These are phyloP conservation scores for Epinephelus malabaricus DNA, from an alignment of 2,797 vertebrate genomes.

Conservation along the genomic window DNA sequence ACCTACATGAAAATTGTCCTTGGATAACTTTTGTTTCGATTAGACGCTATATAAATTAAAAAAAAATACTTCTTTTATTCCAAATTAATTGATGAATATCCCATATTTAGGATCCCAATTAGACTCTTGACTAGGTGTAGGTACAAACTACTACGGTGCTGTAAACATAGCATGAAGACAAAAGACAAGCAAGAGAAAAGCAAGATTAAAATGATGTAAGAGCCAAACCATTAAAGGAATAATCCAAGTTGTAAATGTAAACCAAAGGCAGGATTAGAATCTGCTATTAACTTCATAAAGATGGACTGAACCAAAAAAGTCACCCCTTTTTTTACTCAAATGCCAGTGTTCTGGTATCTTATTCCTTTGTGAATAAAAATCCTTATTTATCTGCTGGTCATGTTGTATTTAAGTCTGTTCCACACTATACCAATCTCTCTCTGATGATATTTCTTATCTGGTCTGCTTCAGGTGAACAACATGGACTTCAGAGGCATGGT, in stretches of 20 bases:
- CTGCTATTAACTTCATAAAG: background rate
- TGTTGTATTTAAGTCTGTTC: background rate
- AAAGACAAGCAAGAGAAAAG: background rate
- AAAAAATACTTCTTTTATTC: no score
- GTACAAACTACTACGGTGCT: background rate
- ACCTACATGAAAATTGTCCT: no score
- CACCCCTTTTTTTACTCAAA: background rate
- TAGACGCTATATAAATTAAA: no score
- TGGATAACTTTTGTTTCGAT: no score
- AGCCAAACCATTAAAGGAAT: background rate
- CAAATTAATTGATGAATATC: no score
- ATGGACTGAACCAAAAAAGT: background rate
- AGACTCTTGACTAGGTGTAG: background rate
- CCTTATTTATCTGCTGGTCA: background rate
- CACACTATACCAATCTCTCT: background rate
- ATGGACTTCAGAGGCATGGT: conserved; percentile 96
- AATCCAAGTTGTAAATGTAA: background rate
- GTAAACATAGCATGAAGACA: background rate
- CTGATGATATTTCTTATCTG: background rate
- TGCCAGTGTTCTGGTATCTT: background rate
- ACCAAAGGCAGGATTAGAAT: background rate
- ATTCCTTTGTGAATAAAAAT: background rate
- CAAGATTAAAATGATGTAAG: no score
- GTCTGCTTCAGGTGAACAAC: conserved; percentile 89
- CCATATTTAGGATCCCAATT: background rate